Evolutionary conservation across 2,113 vertebrate genomes (phyloP).

Genomic region (Periophthalmus modestus): DNA sequence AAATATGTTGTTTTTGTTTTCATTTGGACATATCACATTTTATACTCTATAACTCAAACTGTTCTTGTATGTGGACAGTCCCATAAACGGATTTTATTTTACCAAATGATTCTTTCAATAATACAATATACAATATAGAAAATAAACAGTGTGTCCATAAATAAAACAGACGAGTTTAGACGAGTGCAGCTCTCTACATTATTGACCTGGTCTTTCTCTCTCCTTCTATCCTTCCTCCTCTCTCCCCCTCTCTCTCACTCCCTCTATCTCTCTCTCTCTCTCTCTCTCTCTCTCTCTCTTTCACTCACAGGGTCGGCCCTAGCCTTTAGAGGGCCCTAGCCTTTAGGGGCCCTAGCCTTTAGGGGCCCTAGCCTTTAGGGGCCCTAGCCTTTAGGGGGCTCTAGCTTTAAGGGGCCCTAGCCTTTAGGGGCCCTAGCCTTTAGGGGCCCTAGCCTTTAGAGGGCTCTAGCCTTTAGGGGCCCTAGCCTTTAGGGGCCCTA

Average conservation of each 20-base stretch:
- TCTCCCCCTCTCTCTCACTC: background rate
- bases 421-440: too few species aligned
- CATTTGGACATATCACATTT: background rate
- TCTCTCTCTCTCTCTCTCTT: background rate
- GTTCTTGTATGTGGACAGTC: background rate
- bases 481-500: too few species aligned
- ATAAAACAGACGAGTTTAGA: conserved; percentile 17
- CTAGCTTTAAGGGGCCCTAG: too few species aligned
- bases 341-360: too few species aligned
- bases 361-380: too few species aligned
- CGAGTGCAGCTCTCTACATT: too few species aligned
- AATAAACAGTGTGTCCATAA: conserved; percentile 1
- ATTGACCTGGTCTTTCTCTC: background rate
- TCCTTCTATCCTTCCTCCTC: background rate
- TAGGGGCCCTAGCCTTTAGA: too few species aligned
- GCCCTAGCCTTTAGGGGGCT: too few species aligned
- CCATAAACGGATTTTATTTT: background rate
- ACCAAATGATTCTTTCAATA: background rate
- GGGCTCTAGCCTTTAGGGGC: too few species aligned
- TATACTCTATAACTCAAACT: background rate
- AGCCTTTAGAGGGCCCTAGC: too few species aligned
- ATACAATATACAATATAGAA: conserved; percentile 12
- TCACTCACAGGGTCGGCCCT: too few species aligned
- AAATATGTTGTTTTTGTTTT: background rate
- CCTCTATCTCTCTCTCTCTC: background rate